Conservation (phyloP, 2,888 invertebrate species). For the Caenorhabditis uteleia region DNA sequence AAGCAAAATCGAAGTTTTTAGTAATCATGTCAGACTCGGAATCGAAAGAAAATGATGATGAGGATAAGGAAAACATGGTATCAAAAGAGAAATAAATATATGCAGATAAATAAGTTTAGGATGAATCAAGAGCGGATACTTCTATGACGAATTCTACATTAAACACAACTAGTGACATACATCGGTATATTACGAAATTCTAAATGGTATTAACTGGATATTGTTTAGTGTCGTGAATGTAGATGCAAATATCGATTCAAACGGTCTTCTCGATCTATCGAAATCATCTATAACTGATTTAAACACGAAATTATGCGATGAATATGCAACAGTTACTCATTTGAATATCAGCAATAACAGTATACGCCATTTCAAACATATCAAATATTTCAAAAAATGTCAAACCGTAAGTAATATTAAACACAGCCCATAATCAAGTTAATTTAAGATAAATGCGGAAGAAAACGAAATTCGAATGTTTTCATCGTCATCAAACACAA, state of each 20-base stretch:
- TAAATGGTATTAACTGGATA: background rate
- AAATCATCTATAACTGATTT: conserved; percentile 21
- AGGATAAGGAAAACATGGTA: conserved; percentile 24
- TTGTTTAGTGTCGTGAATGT: conserved; percentile 25
- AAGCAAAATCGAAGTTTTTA: too few relatives aligned
- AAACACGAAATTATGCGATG: conserved; percentile 9
- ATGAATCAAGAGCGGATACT: conserved; percentile 23
- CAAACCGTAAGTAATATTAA: conserved; percentile 14
- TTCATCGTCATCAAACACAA: conserved; percentile 10
- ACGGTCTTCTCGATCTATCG: conserved; percentile 27
- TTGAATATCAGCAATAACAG: conserved; percentile 14
- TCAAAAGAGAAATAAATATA: background rate
- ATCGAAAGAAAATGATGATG: conserved; percentile 11
- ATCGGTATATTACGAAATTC: background rate
- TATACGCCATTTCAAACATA: conserved; percentile 13
- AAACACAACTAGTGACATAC: background rate
- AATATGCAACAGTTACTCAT: conserved; percentile 18
- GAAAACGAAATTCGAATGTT: conserved; percentile 24
- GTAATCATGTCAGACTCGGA: background rate
- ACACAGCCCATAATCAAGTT: background rate
- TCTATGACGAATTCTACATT: conserved; percentile 27
- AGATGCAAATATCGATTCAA: conserved; percentile 10
- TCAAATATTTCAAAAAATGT: conserved; percentile 25
- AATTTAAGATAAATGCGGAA: conserved; percentile 19
- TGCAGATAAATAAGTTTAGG: background rate